These are phyloP conservation scores for Theonella swinhoei DNA, from an alignment of 37 sponge, comb jelly and placozoan species.

Conservation along the genomic window DNA sequence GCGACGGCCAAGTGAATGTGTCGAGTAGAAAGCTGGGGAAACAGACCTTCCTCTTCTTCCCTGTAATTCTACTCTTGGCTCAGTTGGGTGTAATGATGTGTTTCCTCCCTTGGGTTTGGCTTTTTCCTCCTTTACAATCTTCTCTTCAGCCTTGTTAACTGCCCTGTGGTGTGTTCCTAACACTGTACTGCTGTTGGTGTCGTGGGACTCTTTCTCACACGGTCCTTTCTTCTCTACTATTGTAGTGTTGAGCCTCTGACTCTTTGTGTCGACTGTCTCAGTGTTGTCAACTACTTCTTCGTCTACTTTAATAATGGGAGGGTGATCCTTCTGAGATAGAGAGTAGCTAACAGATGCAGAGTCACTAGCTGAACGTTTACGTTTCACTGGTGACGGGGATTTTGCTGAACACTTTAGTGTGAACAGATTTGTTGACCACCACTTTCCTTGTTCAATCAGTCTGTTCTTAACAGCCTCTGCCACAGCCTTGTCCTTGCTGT, in stretches of 20 bases:
- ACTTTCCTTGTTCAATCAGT: constrained; percentile 19
- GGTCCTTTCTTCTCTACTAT: neutral
- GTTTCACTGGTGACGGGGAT: neutral
- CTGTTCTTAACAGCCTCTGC: constrained; percentile 15
- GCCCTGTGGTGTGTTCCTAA: too few species aligned
- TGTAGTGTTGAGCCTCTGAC: neutral
- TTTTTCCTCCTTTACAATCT: neutral
- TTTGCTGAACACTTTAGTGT: neutral
- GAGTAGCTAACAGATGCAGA: neutral
- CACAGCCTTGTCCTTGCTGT: constrained; percentile 2
- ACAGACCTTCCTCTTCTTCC: neutral
- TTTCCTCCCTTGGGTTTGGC: neutral
- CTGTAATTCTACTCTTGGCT: neutral
- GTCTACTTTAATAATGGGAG: neutral
- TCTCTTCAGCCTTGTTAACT: neutral
- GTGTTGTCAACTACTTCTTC: neutral
- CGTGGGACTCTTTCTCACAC: neutral
- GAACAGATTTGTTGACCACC: constrained; percentile 16
- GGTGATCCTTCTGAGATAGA: too few species aligned
- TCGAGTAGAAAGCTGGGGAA: neutral
- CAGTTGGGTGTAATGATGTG: neutral
- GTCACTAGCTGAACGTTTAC: constrained; percentile 1
- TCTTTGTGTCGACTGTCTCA: neutral
- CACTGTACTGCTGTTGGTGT: neutral
- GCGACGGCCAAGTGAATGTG: neutral